Percentiles rank a stretch among this genome's conserved stretches.
phyloP scores from a whole-genome alignment of 2,888 invertebrate genomes.

The Himalopsyche japonica region DNA sequence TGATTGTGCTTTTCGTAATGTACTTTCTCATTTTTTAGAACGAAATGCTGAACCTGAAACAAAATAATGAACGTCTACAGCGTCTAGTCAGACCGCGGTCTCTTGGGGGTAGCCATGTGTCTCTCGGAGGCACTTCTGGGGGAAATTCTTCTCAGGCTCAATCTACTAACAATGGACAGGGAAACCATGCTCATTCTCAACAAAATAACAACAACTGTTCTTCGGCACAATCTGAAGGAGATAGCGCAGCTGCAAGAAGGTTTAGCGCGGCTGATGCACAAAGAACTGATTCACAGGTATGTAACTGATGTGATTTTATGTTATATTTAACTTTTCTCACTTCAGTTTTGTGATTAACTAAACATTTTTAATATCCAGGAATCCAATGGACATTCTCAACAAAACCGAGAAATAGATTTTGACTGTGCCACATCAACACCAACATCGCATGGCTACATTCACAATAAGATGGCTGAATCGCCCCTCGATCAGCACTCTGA shows the following conservation, averaged over 20 bases:
- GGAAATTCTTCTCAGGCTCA: conserved; percentile 3
- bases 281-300: conserved; percentile 45
- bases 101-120: conserved; percentile 65
- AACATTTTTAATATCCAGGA: conserved; percentile 21
- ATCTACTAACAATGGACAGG: conserved; percentile 12
- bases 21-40: conserved; percentile 61
- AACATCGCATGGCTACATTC: conserved; percentile 44
- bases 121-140: conserved; percentile 56
- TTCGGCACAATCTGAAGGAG: conserved; percentile 53
- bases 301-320: background rate
- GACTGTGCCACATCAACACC: conserved; percentile 57
- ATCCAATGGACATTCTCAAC: conserved; percentile 56
- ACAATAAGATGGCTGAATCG: background rate
- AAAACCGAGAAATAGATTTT: conserved; percentile 53
- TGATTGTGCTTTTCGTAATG: too few species aligned
- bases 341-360: background rate
- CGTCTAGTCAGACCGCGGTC: conserved; percentile 76
- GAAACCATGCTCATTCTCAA: conserved; percentile 44
- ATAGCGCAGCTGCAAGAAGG: conserved; percentile 48
- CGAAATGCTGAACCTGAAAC: conserved; percentile 95
- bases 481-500: background rate
- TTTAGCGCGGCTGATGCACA: conserved; percentile 65
- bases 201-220: conserved; percentile 45
- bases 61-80: conserved; percentile 94
- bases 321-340: background rate